Evolutionary conservation across 2,113 vertebrate genomes (phyloP).

Genomic region (crab-eating macaque (Macaca fascicularis)): DNA sequence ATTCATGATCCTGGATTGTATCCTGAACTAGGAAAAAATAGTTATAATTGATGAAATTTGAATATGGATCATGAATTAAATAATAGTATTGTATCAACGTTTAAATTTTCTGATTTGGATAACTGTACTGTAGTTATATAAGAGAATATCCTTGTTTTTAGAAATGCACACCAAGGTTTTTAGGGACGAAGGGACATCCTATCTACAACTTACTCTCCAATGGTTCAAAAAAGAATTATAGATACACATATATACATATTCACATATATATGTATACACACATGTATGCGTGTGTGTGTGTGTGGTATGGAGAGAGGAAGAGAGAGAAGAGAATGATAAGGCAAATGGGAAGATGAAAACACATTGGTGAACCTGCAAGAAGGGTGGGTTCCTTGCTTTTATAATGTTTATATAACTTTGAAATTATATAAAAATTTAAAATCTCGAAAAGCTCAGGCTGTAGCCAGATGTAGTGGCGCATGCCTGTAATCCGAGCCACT

Average conservation of each 20-base stretch:
- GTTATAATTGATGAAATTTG: background rate
- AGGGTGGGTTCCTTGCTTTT: background rate
- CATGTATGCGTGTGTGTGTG: background rate
- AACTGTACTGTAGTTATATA: background rate
- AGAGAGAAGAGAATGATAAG: background rate
- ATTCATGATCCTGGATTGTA: background rate
- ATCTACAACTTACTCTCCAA: background rate
- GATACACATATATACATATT: background rate
- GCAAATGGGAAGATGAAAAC: background rate
- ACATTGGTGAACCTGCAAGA: background rate
- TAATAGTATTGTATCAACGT: background rate
- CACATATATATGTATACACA: no score
- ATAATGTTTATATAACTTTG: background rate
- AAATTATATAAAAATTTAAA: slow-evolving; percentile 14
- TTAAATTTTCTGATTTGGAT: background rate
- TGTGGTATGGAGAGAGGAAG: background rate
- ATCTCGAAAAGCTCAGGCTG: background rate
- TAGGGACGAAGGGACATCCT: background rate
- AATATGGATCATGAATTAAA: slow-evolving; percentile 9
- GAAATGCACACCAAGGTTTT: background rate
- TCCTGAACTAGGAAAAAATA: background rate
- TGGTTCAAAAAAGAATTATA: background rate
- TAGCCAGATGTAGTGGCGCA: no score
- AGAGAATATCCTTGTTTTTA: background rate
- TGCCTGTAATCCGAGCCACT: no score